A percentile compares a stretch with the other conserved stretches of the same genome.
Conservation (phyloP, 2,888 invertebrate genomes). For the Notocelia uddmanniana region DNA sequence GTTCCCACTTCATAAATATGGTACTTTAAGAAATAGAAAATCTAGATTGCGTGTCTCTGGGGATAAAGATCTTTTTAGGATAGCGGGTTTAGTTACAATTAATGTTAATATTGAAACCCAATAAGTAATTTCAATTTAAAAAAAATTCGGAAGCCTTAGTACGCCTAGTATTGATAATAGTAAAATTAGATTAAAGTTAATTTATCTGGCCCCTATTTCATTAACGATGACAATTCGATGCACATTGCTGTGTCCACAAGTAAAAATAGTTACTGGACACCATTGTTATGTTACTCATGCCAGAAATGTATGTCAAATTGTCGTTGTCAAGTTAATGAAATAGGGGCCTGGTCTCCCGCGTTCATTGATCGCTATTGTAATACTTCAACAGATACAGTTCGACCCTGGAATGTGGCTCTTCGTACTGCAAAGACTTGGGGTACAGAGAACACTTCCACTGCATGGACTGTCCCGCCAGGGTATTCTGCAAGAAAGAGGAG, state of each 20-base stretch:
- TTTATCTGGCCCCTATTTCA: neutral
- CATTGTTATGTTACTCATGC: too few species aligned
- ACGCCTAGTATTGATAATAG: neutral
- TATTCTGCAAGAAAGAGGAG: constrained; percentile 99
- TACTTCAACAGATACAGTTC: constrained; percentile 87
- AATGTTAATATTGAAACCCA: neutral
- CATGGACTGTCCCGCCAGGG: constrained; percentile 89
- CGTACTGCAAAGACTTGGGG: constrained; percentile 94
- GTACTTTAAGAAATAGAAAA: constrained; percentile 10
- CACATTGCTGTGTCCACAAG: too few species aligned
- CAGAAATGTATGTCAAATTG: too few species aligned
- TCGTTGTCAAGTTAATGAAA: too few species aligned
- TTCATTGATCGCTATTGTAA: neutral
- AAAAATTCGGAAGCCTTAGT: neutral
- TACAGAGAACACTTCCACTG: constrained; percentile 98
- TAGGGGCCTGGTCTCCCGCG: neutral
- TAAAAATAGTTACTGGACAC: too few species aligned
- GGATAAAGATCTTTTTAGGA: neutral
- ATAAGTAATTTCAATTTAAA: neutral
- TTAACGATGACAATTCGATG: too few species aligned
- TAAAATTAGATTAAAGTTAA: neutral
- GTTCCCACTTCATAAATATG: constrained; percentile 25
- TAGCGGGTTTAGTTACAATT: neutral
- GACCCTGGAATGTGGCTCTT: constrained; percentile 93
- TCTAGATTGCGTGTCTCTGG: constrained; percentile 2